These are phyloP conservation scores for Notarius quadriscutis DNA, from an alignment of 2,113 vertebrate species.

Conservation along the genomic window DNA sequence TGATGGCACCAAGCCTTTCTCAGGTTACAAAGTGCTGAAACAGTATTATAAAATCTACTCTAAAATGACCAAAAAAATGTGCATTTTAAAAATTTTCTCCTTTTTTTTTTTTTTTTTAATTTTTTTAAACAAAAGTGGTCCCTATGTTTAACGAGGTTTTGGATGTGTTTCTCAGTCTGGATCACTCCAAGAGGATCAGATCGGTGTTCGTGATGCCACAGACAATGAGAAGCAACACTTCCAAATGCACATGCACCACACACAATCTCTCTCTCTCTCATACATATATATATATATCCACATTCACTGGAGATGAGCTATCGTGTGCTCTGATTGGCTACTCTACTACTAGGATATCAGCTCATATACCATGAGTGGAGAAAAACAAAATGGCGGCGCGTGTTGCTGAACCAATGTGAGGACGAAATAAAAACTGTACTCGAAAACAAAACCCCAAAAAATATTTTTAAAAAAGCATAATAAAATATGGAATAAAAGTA, in stretches of 20 bases:
- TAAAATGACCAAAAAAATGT: conserved; percentile 72
- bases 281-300: not conserved
- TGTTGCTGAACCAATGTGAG: too few species aligned
- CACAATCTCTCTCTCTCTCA: conserved; percentile 5
- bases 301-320: too few species aligned
- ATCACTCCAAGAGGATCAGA: conserved; percentile 68
- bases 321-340: not conserved
- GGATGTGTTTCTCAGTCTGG: conserved; percentile 61
- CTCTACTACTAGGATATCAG: too few species aligned
- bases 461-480: too few species aligned
- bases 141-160: conserved; percentile 72
- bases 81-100: conserved; percentile 67
- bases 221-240: conserved; percentile 57
- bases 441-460: too few species aligned
- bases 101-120: not conserved
- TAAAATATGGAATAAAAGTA: too few species aligned
- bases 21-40: conserved; percentile 80
- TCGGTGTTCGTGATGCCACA: conserved; percentile 69
- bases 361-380: too few species aligned
- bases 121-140: conserved; percentile 69
- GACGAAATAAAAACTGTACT: too few species aligned
- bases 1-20: conserved; percentile 59
- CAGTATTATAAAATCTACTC: conserved; percentile 73
- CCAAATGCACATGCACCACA: conserved; percentile 35
- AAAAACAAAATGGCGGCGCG: too few species aligned